Evolutionary conservation across 2,113 vertebrate species (phyloP).

Genomic region (Cygnus atratus): DNA sequence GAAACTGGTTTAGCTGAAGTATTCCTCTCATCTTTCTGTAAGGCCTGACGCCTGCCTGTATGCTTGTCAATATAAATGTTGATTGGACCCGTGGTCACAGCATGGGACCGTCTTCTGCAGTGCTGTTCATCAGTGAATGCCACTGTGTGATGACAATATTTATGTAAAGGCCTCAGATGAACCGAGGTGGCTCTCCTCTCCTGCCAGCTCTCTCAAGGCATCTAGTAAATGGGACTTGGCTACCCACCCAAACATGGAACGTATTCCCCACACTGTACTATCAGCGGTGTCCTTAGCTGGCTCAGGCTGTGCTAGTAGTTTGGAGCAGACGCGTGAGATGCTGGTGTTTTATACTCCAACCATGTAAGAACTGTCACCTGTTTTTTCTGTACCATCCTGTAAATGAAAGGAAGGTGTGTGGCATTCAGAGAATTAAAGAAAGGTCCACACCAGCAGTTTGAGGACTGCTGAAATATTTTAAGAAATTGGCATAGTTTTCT

Average conservation of each 20-base stretch:
- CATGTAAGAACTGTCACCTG: neutral
- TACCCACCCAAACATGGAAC: neutral
- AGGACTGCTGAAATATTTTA: neutral
- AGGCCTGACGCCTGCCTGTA: neutral
- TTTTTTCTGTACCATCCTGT: neutral
- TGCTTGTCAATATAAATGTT: neutral
- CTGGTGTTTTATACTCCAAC: neutral
- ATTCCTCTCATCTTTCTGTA: neutral
- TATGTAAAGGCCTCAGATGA: neutral
- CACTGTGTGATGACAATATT: neutral
- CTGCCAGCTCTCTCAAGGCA: neutral
- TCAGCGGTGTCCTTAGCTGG: neutral
- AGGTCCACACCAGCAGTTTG: neutral
- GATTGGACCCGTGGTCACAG: neutral
- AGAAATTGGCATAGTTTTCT: neutral
- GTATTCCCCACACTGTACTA: fast-evolving
- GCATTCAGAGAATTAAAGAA: neutral
- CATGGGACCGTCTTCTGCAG: neutral
- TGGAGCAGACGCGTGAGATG: neutral
- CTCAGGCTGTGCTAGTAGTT: neutral
- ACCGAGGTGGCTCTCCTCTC: neutral
- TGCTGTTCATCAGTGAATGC: neutral
- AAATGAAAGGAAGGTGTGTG: neutral
- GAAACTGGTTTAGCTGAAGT: neutral
- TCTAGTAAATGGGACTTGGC: neutral